Evolutionary conservation across 2,888 invertebrate genomes (phyloP).

Genomic region (Agonum fuliginosum): DNA sequence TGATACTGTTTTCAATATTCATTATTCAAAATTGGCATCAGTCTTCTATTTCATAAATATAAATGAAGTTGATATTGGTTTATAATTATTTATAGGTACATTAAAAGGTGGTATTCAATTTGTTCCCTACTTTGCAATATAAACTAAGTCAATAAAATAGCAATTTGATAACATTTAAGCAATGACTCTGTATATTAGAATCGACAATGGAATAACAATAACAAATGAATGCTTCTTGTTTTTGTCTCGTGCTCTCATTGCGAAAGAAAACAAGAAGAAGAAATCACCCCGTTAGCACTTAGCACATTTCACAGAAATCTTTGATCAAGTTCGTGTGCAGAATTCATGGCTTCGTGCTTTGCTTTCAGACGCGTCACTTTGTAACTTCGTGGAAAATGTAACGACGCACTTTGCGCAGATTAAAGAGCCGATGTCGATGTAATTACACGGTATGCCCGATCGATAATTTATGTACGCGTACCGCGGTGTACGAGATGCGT

Average conservation of each 20-base stretch:
- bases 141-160: too few species aligned
- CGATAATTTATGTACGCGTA: constrained; percentile 46
- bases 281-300: background rate
- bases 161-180: too few species aligned
- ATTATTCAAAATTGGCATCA: too few species aligned
- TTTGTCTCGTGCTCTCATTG: background rate
- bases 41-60: too few species aligned
- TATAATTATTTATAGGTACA: too few species aligned
- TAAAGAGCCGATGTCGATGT: constrained; percentile 45
- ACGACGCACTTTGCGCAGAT: constrained; percentile 36
- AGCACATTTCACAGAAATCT: constrained; percentile 18
- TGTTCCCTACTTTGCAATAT: too few species aligned
- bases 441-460: constrained; percentile 51
- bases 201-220: too few species aligned
- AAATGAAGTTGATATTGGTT: too few species aligned
- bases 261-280: background rate
- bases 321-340: constrained; percentile 11
- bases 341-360: background rate
- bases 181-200: too few species aligned
- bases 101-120: too few species aligned
- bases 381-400: constrained; percentile 29
- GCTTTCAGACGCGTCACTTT: constrained; percentile 4
- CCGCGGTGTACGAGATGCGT: background rate
- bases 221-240: too few species aligned
- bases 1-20: too few species aligned